Conservation (phyloP, 1,140 invertebrate species). For the Heliconius melpomene region DNA sequence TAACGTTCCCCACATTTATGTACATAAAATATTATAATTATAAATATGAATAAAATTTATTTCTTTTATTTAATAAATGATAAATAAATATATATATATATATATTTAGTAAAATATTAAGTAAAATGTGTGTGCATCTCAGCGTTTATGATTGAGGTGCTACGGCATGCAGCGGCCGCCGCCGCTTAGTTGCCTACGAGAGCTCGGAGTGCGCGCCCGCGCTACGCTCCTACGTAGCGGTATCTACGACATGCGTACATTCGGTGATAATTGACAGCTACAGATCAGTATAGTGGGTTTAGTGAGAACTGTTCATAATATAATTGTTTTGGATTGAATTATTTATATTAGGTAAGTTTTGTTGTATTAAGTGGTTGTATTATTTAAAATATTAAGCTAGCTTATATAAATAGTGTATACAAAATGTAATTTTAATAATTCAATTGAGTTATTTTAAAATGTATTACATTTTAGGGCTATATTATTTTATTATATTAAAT, state of each 20-base stretch:
- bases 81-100: background rate
- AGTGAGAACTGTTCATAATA: constrained; percentile 27
- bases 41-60: no score
- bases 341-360: constrained; percentile 27
- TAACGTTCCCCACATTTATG: background rate
- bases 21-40: background rate
- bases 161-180: constrained; percentile 31
- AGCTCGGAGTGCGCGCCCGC: constrained; percentile 37
- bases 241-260: constrained; percentile 31
- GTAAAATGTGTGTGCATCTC: background rate
- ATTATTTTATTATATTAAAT: background rate
- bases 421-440: no score
- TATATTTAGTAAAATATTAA: background rate
- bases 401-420: background rate
- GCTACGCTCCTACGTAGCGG: constrained; percentile 37
- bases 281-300: constrained; percentile 23
- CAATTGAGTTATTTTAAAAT: no score
- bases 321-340: constrained; percentile 26
- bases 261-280: constrained; percentile 28
- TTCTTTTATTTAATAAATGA: background rate
- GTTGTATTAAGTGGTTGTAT: background rate
- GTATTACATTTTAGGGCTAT: no score
- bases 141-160: constrained; percentile 37
- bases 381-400: background rate
- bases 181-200: constrained; percentile 46